These are phyloP conservation scores for Hydrolagus affinis DNA, from an alignment of 2,113 vertebrate species.

Conservation along the genomic window DNA sequence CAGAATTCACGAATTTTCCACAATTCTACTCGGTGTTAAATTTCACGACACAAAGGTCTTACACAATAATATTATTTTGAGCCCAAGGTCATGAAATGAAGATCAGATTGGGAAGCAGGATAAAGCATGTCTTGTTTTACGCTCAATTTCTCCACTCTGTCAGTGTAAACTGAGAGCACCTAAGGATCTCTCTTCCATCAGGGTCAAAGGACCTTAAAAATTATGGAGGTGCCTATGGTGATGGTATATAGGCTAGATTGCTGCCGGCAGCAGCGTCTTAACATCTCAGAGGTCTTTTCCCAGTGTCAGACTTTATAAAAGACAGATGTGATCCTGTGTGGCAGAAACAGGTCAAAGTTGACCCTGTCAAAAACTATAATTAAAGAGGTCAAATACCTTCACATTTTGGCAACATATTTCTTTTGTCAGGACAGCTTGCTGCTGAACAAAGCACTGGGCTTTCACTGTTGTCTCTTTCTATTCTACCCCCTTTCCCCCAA, in stretches of 20 bases:
- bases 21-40: too few species aligned
- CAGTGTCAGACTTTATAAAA: background rate
- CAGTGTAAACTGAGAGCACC: background rate
- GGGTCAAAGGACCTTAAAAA: background rate
- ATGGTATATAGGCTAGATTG: background rate
- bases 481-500: too few species aligned
- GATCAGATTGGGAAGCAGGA: slow-evolving; percentile 13
- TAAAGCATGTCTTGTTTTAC: background rate
- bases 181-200: background rate
- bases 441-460: background rate
- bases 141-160: background rate
- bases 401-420: slow-evolving; percentile 12
- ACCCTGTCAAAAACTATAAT: slow-evolving; percentile 2
- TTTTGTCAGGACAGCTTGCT: background rate
- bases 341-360: background rate
- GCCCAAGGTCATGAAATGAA: slow-evolving; percentile 5
- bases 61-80: too few species aligned
- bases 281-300: slow-evolving; percentile 1
- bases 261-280: slow-evolving; percentile 19
- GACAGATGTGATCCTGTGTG: background rate
- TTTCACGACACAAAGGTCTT: too few species aligned
- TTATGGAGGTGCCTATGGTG: background rate
- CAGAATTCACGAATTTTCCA: too few species aligned
- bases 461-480: background rate
- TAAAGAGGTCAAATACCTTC: slow-evolving; percentile 10